Evolutionary conservation across 2,113 vertebrate genomes (phyloP).

Genomic region (Pachyramphus minor): DNA sequence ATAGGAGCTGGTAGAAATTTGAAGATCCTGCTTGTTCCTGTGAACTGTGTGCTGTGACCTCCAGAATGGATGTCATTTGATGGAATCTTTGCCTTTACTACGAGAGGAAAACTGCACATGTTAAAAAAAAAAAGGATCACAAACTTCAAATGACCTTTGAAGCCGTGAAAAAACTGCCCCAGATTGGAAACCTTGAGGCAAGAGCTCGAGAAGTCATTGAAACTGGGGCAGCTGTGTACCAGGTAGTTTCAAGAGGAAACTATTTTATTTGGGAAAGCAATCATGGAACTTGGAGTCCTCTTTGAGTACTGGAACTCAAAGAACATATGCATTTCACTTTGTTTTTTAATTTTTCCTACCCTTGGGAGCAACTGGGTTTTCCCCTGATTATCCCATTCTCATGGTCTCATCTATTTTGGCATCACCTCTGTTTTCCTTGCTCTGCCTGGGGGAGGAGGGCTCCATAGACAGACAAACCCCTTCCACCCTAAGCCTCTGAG

Average conservation of each 20-base stretch:
- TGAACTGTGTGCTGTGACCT: background rate
- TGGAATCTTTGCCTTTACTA: background rate
- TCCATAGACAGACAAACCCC: background rate
- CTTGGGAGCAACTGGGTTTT: conserved; percentile 3
- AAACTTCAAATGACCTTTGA: background rate
- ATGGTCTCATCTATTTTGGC: background rate
- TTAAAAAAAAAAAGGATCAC: background rate
- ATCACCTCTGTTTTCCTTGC: background rate
- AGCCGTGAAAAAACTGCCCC: background rate
- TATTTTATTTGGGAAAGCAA: background rate
- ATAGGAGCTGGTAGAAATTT: background rate
- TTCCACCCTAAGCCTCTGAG: background rate
- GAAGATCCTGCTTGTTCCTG: background rate
- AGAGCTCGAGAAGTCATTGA: accelerated
- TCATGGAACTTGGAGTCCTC: background rate
- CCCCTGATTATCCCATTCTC: background rate
- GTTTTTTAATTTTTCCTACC: background rate
- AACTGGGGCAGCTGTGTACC: background rate
- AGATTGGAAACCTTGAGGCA: background rate
- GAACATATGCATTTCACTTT: accelerated
- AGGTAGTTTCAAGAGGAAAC: background rate
- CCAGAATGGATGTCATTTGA: background rate
- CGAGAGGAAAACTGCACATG: background rate
- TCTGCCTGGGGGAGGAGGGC: background rate
- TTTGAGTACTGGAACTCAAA: background rate